These are phyloP conservation scores for Eugnorisma glareosa DNA, from an alignment of 2,888 invertebrate species.

Conservation along the genomic window DNA sequence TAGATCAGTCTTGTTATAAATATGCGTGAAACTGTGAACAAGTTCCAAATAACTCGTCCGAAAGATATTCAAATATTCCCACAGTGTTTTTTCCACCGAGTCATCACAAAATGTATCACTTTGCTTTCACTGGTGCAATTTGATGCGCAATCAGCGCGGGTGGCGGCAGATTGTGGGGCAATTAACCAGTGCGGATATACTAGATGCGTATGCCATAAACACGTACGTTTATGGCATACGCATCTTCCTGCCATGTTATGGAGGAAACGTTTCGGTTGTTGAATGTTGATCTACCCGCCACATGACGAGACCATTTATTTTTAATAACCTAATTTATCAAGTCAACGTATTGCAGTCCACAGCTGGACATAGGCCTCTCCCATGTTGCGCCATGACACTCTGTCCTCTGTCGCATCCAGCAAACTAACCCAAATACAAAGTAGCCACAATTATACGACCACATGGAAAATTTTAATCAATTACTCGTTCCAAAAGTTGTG, in stretches of 20 bases:
- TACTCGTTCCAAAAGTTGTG: constrained; percentile 26
- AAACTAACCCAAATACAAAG: background rate
- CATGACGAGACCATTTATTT: constrained; percentile 37
- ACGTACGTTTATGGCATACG: constrained; percentile 63
- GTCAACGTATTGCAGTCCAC: background rate
- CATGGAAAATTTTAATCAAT: constrained; percentile 19
- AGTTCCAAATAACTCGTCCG: constrained; percentile 22
- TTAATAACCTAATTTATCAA: constrained; percentile 18
- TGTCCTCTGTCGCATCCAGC: background rate
- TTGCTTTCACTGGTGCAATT: constrained; percentile 80
- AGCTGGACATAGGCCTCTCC: background rate
- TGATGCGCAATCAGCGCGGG: constrained; percentile 74
- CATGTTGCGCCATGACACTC: background rate
- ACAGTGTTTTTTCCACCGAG: constrained; percentile 40
- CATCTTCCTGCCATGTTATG: constrained; percentile 72
- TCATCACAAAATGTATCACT: constrained; percentile 65
- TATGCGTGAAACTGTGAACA: constrained; percentile 14
- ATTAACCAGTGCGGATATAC: constrained; percentile 80
- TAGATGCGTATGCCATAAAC: no score
- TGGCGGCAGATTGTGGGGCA: constrained; percentile 72
- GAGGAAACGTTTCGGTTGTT: constrained; percentile 65
- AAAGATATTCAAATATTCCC: constrained; percentile 49
- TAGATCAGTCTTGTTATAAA: constrained; percentile 3
- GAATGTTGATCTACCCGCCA: constrained; percentile 24
- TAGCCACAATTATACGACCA: background rate